A percentile compares a stretch with the other conserved stretches of the same genome.
phyloP scores from a whole-genome alignment of 2,888 invertebrate species.

The Tetranychus truncatus region DNA sequence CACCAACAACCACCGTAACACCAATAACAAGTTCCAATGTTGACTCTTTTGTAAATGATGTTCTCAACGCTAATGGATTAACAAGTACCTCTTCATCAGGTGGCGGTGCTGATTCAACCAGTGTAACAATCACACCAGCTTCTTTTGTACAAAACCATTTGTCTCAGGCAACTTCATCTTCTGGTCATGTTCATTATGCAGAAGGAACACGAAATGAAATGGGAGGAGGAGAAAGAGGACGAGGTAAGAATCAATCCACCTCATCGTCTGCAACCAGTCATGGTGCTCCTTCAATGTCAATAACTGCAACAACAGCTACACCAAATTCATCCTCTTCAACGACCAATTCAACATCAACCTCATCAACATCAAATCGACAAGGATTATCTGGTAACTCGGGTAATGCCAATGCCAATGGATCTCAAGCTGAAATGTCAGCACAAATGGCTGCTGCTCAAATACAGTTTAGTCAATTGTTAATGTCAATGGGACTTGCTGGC shows the following conservation, averaged over 20 bases:
- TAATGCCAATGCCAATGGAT: background rate
- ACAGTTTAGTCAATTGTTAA: constrained; percentile 68
- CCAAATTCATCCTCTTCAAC: constrained; percentile 7
- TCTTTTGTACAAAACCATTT: background rate
- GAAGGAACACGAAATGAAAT: background rate
- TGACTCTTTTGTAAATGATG: background rate
- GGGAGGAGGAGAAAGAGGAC: background rate
- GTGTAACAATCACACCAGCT: background rate
- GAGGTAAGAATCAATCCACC: background rate
- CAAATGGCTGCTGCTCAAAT: constrained; percentile 51
- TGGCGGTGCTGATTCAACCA: background rate
- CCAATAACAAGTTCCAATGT: background rate
- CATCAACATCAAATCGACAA: background rate
- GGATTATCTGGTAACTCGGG: constrained; percentile 1
- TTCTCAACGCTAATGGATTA: background rate
- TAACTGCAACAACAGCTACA: constrained; percentile 24
- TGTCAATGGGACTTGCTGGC: constrained; percentile 50
- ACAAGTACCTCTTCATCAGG: background rate
- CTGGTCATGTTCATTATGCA: background rate
- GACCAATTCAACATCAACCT: constrained; percentile 24
- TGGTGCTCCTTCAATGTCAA: constrained; percentile 6
- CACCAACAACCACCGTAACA: background rate
- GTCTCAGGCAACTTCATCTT: background rate
- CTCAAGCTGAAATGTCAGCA: constrained; percentile 46
- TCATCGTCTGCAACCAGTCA: background rate